Evolutionary conservation across 2,888 invertebrate genomes (phyloP).

Genomic region (Ceraclea dissimilis): DNA sequence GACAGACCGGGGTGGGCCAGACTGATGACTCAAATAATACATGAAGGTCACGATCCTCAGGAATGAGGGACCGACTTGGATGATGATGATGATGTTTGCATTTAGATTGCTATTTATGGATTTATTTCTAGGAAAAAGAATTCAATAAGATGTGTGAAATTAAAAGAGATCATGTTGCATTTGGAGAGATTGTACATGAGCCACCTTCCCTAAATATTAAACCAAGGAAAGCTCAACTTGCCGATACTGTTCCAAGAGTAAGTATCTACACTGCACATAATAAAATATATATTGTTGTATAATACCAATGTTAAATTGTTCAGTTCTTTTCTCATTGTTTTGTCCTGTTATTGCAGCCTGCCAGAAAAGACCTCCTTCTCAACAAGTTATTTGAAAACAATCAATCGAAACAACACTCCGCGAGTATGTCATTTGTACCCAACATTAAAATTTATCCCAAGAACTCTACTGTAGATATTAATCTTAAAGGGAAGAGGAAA

Average conservation of each 20-base stretch:
- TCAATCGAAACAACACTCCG: constrained; percentile 21
- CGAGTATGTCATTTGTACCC: constrained; percentile 8
- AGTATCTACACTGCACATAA: neutral
- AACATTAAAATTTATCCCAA: constrained; percentile 23
- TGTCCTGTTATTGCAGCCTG: constrained; percentile 46
- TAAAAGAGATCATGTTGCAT: constrained; percentile 57
- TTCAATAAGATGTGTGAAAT: constrained; percentile 41
- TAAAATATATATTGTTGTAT: neutral
- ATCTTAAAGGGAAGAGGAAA: constrained; percentile 53
- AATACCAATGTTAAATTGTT: neutral
- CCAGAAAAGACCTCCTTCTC: constrained; percentile 55
- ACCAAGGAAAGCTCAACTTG: constrained; percentile 43
- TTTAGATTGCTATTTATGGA: too few species aligned
- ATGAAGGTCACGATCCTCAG: too few species aligned
- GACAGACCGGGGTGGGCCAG: too few species aligned
- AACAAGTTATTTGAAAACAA: constrained; percentile 39
- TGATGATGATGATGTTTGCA: too few species aligned
- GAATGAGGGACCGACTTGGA: too few species aligned
- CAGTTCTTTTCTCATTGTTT: too few species aligned
- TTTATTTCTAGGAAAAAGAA: constrained; percentile 26
- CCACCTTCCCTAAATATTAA: constrained; percentile 56
- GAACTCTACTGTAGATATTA: constrained; percentile 28
- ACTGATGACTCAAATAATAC: too few species aligned
- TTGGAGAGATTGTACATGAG: constrained; percentile 68
- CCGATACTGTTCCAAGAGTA: constrained; percentile 38